Evolutionary conservation across 2,113 vertebrate genomes (phyloP), one percentile per base, ranked within the genome.

Genomic region (Tachycineta bicolor): DNA sequence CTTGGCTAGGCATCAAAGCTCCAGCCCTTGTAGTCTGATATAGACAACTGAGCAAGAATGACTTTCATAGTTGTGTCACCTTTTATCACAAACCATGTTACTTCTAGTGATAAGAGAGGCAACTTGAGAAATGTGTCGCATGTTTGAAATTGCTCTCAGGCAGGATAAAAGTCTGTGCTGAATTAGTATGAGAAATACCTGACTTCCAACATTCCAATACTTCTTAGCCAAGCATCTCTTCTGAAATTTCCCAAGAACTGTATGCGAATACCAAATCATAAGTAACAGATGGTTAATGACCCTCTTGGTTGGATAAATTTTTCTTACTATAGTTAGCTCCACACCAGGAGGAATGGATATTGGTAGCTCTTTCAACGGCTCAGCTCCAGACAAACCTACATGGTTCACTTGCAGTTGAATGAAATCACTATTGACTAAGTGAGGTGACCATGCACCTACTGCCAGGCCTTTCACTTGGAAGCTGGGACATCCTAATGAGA

Each of bases 61-160:
- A 89, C 85, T 93, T 94, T 97, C 97, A 97, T 97, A 96, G 63
- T 12, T 79, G 18, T 96, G 93, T 96, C 96, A 83, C 92, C 58
- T 84, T 83, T 86, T 94, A 86, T 97, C 92, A 90, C 16, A 94
- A 87, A 65, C 71, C 26, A 62, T 50, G 50, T 79, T 92, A 70
- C 75, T 53, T 81, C 9, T 12, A 18, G 55, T 62, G 98, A 98
- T 98, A 98, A 97, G 69, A 83, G 59, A 95, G 58, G 44, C 31
- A 82, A 77, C 60, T 58, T 73, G 41, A 90, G 91, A 95, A 95
- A 91, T 68, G 87, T 58, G 82, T 92, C 2, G 16, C 33, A 14
- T 86, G 43, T 94, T 89, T 97, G 87, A 95, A 96, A 97, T 89
- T 93, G 73, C 60, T 95, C 68, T 79, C 76, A 87, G 83, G 74